These are phyloP conservation scores for Drosophila melanogaster DNA, from an alignment of 1,140 invertebrate genomes.

Conservation along the genomic window DNA sequence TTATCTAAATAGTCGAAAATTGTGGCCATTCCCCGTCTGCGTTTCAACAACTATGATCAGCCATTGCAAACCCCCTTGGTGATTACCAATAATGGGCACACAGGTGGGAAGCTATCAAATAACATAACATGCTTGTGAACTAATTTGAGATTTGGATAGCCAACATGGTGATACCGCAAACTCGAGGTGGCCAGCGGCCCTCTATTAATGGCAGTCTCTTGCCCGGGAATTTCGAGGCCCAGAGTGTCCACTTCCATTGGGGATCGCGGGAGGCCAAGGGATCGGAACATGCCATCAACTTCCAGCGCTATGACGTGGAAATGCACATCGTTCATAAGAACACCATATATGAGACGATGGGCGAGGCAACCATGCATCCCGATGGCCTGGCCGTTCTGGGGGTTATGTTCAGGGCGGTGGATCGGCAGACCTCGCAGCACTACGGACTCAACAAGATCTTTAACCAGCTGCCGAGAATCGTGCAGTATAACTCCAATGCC, in stretches of 20 bases:
- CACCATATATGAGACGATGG: constrained; percentile 30
- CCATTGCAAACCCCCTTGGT: constrained; percentile 44
- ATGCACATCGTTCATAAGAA: constrained; percentile 81
- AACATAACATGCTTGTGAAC: not conserved
- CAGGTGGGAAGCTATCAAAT: constrained; percentile 33
- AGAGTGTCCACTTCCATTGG: constrained; percentile 90
- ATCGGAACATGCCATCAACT: constrained; percentile 66
- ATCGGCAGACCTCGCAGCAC: not conserved
- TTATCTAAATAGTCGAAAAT: constrained; percentile 9
- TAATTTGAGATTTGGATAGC: constrained; percentile 5
- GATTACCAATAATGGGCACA: constrained; percentile 61
- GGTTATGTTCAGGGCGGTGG: constrained; percentile 40
- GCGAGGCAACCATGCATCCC: constrained; percentile 38
- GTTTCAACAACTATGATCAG: constrained; percentile 55
- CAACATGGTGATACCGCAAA: constrained; percentile 51
- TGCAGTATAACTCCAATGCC: constrained; percentile 38
- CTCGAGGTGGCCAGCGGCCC: constrained; percentile 78
- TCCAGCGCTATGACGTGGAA: constrained; percentile 62
- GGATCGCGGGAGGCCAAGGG: constrained; percentile 65
- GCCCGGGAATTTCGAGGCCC: constrained; percentile 86
- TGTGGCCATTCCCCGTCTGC: constrained; percentile 29
- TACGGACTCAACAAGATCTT: constrained; percentile 54
- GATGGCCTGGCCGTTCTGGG: constrained; percentile 69
- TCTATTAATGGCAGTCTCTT: constrained; percentile 88
- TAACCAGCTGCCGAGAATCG: constrained; percentile 50